Percentiles rank a stretch among this genome's conserved stretches.
phyloP scores from a whole-genome alignment of 2,888 invertebrate species.

The Crocallis elinguaria region DNA sequence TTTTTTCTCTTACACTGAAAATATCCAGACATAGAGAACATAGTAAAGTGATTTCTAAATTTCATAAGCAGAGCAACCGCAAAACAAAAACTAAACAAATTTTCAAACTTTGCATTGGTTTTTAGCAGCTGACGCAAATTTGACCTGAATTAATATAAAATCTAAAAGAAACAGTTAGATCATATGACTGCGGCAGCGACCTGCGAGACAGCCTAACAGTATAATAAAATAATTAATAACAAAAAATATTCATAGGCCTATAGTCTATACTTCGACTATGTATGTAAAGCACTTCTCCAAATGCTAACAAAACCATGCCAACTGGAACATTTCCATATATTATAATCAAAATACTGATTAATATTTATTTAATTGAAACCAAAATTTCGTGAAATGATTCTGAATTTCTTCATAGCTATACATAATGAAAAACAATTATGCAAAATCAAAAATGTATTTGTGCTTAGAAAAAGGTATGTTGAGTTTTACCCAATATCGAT shows the following conservation, averaged over 20 bases:
- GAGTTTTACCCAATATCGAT: slow-evolving; percentile 12
- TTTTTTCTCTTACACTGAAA: too few relatives aligned
- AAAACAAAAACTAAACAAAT: too few relatives aligned
- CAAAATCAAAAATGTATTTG: slow-evolving; percentile 32
- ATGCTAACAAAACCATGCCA: slow-evolving; percentile 2
- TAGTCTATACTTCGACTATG: not conserved
- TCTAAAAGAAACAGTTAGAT: not conserved
- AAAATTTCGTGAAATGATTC: slow-evolving; percentile 35
- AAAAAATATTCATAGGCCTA: slow-evolving; percentile 19
- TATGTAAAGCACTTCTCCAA: slow-evolving; percentile 1
- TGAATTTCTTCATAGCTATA: slow-evolving; percentile 32
- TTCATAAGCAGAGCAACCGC: too few relatives aligned
- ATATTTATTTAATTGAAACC: slow-evolving; percentile 33
- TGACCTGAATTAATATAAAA: too few relatives aligned
- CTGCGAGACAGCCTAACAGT: not conserved
- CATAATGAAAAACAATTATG: slow-evolving; percentile 31
- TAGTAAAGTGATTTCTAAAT: too few relatives aligned
- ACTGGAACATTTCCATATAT: slow-evolving; percentile 9
- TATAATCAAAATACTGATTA: slow-evolving; percentile 23
- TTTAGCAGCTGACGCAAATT: too few relatives aligned
- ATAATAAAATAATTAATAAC: slow-evolving; percentile 2
- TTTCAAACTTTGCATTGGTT: too few relatives aligned
- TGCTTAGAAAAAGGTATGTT: slow-evolving; percentile 27
- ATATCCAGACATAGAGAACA: too few relatives aligned
- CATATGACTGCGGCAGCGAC: not conserved